Evolutionary conservation across 2,113 vertebrate species (phyloP), one percentile per base, ranked within the genome.

Genomic region (Probosciger aterrimus): DNA sequence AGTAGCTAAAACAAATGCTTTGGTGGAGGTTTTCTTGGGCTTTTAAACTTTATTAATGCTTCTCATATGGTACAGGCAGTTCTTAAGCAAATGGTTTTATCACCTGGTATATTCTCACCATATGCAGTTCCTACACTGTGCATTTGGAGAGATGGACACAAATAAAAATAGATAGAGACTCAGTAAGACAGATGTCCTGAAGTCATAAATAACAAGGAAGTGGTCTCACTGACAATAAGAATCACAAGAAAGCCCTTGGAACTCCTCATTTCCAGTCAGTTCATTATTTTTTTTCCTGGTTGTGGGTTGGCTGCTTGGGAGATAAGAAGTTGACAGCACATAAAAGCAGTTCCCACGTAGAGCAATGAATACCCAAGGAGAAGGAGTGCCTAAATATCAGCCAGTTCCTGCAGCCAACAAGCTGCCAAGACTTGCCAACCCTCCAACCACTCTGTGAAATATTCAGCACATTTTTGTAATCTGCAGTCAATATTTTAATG

Each of bases 401-500:
- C 91, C 91, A 94, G 86, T 17, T 93, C 79, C 93, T 92, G 88
- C 86, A 96, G 91, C 93, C 92, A 93, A n/a, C 88, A 96, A 67
- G 80, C 90, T 95, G 82, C 90, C 67, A 71, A 77, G 86, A 14
- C 78, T 94, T 91, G 88, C 96, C 95, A 96, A 70, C 59, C 74
- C 62, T 96, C 86, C 88, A 94, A 92, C 77, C 83, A 52, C 81
- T 91, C 92, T 44, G 35, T 52, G 74, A 94, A 95, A 82, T 86
- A 77, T 93, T 94, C 95, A 93, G 88, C 88, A 92, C 81, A 88
- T 97, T 96, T 96, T 96, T 96, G 91, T 25, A 91, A 94, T 92
- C 90, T 93, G 81, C 86, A 93, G 93, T 97, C 93, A 96, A 93
- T 96, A 97, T 97, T 95, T 97, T 96, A 97, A 94, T 97, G 97